Conservation (phyloP, 2,888 invertebrate species). For the Agrotis segetum region DNA sequence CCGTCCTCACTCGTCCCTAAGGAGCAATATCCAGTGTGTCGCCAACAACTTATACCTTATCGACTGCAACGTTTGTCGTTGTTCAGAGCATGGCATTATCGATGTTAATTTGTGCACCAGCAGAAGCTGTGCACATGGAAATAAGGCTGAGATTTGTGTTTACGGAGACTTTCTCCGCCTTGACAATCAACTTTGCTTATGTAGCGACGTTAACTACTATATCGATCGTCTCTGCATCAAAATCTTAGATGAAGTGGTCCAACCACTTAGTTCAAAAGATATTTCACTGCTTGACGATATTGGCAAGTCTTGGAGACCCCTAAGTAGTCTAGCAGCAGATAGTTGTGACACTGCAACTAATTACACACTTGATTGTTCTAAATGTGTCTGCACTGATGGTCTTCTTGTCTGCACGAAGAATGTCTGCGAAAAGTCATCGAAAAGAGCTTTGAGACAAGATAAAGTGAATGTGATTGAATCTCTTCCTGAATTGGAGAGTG, state of each 20-base stretch:
- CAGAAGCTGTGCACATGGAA: slow-evolving; percentile 67
- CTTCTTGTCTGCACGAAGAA: slow-evolving; percentile 63
- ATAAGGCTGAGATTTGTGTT: slow-evolving; percentile 71
- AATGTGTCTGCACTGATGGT: slow-evolving; percentile 67
- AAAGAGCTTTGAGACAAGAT: slow-evolving; percentile 33
- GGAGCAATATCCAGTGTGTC: slow-evolving; percentile 69
- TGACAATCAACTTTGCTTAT: slow-evolving; percentile 72
- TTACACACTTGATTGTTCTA: slow-evolving; percentile 73
- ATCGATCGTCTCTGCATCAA: slow-evolving; percentile 74
- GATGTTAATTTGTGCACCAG: slow-evolving; percentile 70
- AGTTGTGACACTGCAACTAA: slow-evolving; percentile 37
- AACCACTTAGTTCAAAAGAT: slow-evolving; percentile 58
- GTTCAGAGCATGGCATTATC: slow-evolving; percentile 64
- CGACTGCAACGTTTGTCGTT: slow-evolving; percentile 79
- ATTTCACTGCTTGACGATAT: slow-evolving; percentile 62
- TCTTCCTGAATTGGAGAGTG: slow-evolving; percentile 64
- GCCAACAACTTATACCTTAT: slow-evolving; percentile 69
- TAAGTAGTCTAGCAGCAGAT: slow-evolving; percentile 7
- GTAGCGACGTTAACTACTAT: slow-evolving; percentile 74
- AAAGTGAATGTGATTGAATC: slow-evolving; percentile 7
- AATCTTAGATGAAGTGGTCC: slow-evolving; percentile 59
- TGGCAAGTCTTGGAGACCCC: slow-evolving; percentile 53
- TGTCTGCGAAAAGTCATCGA: slow-evolving; percentile 49
- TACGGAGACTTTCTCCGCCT: slow-evolving; percentile 73
- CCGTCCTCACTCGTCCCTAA: slow-evolving; percentile 39